These are phyloP conservation scores for Beris morrisii DNA, from an alignment of 2,888 invertebrate species.

Conservation along the genomic window DNA sequence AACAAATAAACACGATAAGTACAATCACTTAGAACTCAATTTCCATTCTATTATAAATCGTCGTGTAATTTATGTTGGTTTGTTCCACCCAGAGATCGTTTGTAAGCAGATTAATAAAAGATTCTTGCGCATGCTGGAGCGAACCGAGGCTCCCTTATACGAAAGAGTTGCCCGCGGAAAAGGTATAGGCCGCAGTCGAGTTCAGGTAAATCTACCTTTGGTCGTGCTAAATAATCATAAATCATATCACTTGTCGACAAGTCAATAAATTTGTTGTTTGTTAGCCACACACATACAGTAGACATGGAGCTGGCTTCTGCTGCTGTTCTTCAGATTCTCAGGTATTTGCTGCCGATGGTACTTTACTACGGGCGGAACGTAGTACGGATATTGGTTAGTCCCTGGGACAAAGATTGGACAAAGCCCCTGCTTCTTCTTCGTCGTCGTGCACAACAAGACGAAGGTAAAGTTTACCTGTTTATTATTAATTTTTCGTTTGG, in stretches of 20 bases:
- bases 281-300: conserved; percentile 42
- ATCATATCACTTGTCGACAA: conserved; percentile 53
- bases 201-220: conserved; percentile 21
- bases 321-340: conserved; percentile 2
- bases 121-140: conserved; percentile 15
- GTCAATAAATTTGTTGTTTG: conserved; percentile 48
- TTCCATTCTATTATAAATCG: conserved; percentile 43
- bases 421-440: too few relatives aligned
- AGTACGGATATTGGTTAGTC: too few relatives aligned
- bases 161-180: not conserved
- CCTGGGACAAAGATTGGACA: too few relatives aligned
- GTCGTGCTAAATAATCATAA: conserved; percentile 53
- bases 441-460: not conserved
- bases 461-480: conserved; percentile 4
- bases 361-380: too few relatives aligned
- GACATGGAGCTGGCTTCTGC: conserved; percentile 26
- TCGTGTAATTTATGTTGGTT: conserved; percentile 41
- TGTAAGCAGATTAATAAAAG: conserved; percentile 38
- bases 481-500: conserved; percentile 24
- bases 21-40: conserved; percentile 44
- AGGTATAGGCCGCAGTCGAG: not conserved
- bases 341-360: conserved; percentile 2
- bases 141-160: conserved; percentile 9
- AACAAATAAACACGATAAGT: conserved; percentile 33
- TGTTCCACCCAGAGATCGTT: conserved; percentile 39